Base-by-base conservation (phyloP, 2,888 invertebrate genomes). In the Allolobophora icterica region DNA sequence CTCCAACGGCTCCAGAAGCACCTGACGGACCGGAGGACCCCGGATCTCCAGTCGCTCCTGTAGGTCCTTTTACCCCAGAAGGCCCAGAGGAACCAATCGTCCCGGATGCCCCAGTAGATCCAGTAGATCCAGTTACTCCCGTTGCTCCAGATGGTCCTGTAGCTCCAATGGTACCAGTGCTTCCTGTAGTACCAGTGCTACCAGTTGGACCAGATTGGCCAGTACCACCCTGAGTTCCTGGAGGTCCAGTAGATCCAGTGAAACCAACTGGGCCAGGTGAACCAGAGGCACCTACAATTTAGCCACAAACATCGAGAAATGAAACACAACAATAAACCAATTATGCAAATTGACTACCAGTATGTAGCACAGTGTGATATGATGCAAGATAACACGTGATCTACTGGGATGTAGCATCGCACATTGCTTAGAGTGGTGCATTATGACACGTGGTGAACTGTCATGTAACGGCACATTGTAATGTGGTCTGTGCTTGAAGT, bases 221-320 rank as follows among this genome's bases (percentile, higher is more conserved):
- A 34, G 87, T 87, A 8, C n/a, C 87, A 24, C 87, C 87, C 30
- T 42, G 30, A n/a, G 58, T 0, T 24, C 89, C 89, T 83, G 89
- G 38, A 71, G 35, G 90, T n/a, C 91, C 91, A 90, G 91, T 83
- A 34, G 71, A 84, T 45, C 90, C 90, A 15, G 90, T 21, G n/a
- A 87, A 87, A 91, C 92, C 42, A 87, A 42, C 35, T 34, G 34
- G 34, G 89, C 92, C 34, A 90, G 45, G 52, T 24, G 90, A 38
- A 38, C 91, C 71, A 71, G 71, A 40, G 15, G 90, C 90, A 35
- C 92, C 92, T n/a, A 93, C 92, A 52, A 93, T 93, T 93, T 98
- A 98, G 19, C 97, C 96, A 91, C 93, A 93, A 52, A 92, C 93
- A 52, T 89, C n/a, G 71, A 91, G 35, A 45, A 92, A 92, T 52